Base-by-base conservation (phyloP, 1,140 invertebrate species). In the Euura saliciscinereae region DNA sequence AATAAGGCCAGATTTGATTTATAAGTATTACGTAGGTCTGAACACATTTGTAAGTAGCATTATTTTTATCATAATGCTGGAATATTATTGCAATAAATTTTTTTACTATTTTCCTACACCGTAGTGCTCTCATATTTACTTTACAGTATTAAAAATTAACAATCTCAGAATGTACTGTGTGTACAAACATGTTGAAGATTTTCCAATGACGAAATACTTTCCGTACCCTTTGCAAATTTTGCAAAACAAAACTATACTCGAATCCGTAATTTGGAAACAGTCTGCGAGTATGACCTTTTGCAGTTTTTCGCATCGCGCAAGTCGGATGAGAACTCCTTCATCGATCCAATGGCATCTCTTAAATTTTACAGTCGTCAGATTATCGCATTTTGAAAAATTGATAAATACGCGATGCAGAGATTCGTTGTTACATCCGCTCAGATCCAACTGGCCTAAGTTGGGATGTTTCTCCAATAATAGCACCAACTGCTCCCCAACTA, bases 381-480 rank as follows among this genome's bases (percentile, higher is more conserved):
- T 67, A 72, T 71, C 64, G 45, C 71, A 75, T 45, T 70, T 72
- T 69, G 43, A 70, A 73, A 71, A 72, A 71, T 78, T 68, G 73
- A 73, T 77, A 74, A 71, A 73, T 44, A 72, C 65, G 66, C 66
- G 67, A 46, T 75, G 74, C 70, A 73, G 2, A 11, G 28, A 66
- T 45, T 3, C 66, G 8, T 68, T 71, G 72, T 79, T 72, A 71
- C 76, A 79, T 72, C 73, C 76, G 78, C 71, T 78, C 72, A 72
- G 70, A 69, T 76, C 43, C 72, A 74, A 69, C 68, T 66, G 7
- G 66, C n/a, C 59, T 11, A 71, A 7, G 13, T 73, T 71, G 74
- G 70, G 71, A 75, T 68, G 42, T 44, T 45, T 42, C 46, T 42
- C 74, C 74, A 72, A 69, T 73, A 71, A 71, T 65, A 73, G 73